phyloP scores from a whole-genome alignment of 2,113 vertebrate species.

The Seriola dumerili region DNA sequence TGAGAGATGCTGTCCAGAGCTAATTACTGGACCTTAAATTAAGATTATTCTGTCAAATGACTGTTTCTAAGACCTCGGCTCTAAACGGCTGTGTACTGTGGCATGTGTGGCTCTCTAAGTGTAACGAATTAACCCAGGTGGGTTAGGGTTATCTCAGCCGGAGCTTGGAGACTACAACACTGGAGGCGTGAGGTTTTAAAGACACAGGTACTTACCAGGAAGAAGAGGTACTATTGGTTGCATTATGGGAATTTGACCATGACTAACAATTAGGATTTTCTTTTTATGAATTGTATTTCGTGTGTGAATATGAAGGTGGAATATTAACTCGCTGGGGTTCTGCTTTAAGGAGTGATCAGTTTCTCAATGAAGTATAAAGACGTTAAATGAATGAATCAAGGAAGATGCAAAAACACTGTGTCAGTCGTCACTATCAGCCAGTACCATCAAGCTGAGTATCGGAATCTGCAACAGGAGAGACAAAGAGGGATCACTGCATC shows the following conservation, averaged over 20 bases:
- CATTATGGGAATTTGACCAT: neutral
- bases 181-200: neutral
- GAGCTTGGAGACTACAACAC: neutral
- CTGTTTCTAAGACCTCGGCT: neutral
- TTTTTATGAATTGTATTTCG: no score
- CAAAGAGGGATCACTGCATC: neutral
- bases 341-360: neutral
- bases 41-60: neutral
- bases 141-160: neutral
- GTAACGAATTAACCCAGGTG: slow-evolving; percentile 10
- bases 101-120: neutral
- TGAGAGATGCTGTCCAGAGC: neutral
- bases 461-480: neutral
- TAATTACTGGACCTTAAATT: neutral
- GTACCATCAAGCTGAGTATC: neutral
- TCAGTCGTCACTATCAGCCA: neutral
- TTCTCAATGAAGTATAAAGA: neutral
- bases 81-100: neutral
- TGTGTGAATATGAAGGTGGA: no score
- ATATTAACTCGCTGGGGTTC: neutral
- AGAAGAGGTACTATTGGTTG: neutral
- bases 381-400: neutral
- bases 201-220: neutral
- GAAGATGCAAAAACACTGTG: no score
- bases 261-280: neutral